Conservation (phyloP, 2,113 vertebrate species). For the Etia nguti region DNA sequence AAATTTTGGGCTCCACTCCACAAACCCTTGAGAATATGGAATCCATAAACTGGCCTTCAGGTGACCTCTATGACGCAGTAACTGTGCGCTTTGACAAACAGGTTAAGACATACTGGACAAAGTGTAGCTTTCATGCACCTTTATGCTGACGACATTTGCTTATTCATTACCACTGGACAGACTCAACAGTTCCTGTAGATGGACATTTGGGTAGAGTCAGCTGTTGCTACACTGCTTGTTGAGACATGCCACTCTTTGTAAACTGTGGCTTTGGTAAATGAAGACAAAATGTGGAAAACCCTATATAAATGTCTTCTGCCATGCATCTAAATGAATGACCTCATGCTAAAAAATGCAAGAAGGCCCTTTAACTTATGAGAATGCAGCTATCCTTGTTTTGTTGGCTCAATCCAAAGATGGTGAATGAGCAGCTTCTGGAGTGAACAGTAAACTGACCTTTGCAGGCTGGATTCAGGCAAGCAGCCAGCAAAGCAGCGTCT, state of each 20-base stretch:
- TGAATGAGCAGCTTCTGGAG: not conserved
- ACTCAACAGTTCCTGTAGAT: not conserved
- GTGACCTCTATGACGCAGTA: not conserved
- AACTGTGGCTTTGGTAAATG: not conserved
- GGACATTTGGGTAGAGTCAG: not conserved
- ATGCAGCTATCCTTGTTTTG: not conserved
- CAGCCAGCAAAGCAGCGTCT: slow-evolving; percentile 91
- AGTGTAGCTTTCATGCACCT: not conserved
- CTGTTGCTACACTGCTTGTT: not conserved
- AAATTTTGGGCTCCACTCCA: not conserved
- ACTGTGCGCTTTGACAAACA: not conserved
- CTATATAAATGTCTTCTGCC: not conserved
- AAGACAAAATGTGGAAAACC: not conserved
- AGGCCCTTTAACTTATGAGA: not conserved
- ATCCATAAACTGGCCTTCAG: not conserved
- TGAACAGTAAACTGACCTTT: slow-evolving; percentile 73
- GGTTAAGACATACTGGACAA: not conserved
- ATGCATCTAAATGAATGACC: not conserved
- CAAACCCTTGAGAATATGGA: not conserved
- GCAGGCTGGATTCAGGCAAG: slow-evolving; percentile 91
- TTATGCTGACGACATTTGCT: not conserved
- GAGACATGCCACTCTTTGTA: not conserved
- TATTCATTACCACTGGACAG: not conserved
- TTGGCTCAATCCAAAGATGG: not conserved
- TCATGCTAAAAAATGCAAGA: not conserved